Conservation (phyloP, 2,113 vertebrate genomes). For the Oceanites oceanicus region DNA sequence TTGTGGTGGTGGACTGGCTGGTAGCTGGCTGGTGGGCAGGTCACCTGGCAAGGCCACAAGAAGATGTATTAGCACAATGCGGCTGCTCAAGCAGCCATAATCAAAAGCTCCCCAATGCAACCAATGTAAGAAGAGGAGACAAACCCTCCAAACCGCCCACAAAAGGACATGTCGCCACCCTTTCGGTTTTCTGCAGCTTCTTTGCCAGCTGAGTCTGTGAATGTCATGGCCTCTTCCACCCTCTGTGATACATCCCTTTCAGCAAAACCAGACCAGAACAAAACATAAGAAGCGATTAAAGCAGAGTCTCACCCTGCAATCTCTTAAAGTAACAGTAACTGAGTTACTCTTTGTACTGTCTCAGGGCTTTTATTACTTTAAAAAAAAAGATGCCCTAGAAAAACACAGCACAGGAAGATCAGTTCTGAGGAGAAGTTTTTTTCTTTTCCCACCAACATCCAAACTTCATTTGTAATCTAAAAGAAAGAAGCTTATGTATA, state of each 20-base stretch:
- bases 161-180: conserved; percentile 5
- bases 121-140: not conserved
- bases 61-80: conserved; percentile 63
- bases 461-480: not conserved
- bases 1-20: conserved; percentile 32
- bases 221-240: conserved; percentile 27
- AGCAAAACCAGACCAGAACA: conserved; percentile 40
- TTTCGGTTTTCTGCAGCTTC: conserved; percentile 7
- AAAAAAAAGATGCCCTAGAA: not conserved
- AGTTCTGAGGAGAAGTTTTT: not conserved
- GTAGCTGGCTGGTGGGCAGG: conserved; percentile 38
- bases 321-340: conserved; percentile 29
- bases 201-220: conserved; percentile 43
- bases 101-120: not conserved
- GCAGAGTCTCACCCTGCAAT: not conserved
- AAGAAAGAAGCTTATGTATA: not conserved
- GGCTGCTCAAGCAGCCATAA: conserved; percentile 30
- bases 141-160: conserved; percentile 20
- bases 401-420: not conserved
- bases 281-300: not conserved
- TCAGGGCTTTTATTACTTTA: not conserved
- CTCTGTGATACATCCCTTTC: conserved; percentile 14
- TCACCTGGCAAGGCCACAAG: conserved; percentile 66
- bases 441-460: not conserved
- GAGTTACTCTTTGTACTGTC: not conserved